phyloP scores from a whole-genome alignment of 2,113 vertebrate species.

The Vidua macroura region DNA sequence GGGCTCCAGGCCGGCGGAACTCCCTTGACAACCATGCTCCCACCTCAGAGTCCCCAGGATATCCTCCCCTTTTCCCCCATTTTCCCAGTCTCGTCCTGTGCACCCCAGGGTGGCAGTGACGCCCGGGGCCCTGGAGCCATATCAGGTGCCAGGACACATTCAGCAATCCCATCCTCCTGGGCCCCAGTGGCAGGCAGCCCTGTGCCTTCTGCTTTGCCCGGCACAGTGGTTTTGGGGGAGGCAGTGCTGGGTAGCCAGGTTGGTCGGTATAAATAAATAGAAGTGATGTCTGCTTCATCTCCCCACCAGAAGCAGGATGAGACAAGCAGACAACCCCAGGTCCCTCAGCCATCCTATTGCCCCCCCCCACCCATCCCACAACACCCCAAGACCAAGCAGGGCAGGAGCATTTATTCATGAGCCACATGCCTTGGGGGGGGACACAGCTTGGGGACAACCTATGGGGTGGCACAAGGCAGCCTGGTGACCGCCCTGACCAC shows the following conservation, averaged over 20 bases:
- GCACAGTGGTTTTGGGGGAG: neutral
- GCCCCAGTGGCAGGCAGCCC: neutral
- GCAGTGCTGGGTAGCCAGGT: neutral
- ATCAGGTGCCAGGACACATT: neutral
- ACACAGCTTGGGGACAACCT: neutral
- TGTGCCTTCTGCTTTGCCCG: neutral
- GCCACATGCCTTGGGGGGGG: neutral
- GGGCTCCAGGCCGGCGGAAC: neutral
- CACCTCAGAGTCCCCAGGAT: neutral
- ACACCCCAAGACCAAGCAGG: neutral
- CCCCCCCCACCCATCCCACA: neutral
- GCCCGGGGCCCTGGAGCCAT: accelerated
- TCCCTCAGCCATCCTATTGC: neutral
- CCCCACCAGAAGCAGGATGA: neutral
- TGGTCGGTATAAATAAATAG: neutral
- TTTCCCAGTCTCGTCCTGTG: neutral
- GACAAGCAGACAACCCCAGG: neutral
- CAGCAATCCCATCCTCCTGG: neutral
- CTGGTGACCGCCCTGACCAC: too few species aligned
- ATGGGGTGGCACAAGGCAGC: neutral
- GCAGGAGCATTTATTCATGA: neutral
- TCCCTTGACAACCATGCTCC: neutral
- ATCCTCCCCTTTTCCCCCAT: neutral
- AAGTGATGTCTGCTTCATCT: neutral
- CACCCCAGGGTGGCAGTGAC: neutral